Evolutionary conservation across 2,888 invertebrate genomes (phyloP).

Genomic region (Stenodema calcarata): DNA sequence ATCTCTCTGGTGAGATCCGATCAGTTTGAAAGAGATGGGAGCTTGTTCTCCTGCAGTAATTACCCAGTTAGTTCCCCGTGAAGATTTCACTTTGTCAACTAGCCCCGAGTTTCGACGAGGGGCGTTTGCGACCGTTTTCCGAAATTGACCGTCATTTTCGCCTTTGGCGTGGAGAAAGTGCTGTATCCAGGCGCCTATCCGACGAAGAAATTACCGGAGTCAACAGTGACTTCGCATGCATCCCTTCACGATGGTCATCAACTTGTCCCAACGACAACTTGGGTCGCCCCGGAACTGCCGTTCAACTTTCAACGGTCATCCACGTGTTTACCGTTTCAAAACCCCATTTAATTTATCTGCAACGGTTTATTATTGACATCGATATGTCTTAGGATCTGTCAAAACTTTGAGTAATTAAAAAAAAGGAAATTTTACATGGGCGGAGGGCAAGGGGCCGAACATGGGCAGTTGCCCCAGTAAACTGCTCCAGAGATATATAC

Average conservation of each 20-base stretch:
- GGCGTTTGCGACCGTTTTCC: not conserved
- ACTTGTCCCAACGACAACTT: not conserved
- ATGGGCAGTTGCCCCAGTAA: too few species aligned
- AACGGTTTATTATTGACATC: too few species aligned
- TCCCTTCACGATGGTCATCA: not conserved
- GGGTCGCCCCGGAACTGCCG: not conserved
- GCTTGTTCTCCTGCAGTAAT: not conserved
- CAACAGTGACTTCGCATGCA: not conserved
- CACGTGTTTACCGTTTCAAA: not conserved
- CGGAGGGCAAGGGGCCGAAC: too few species aligned
- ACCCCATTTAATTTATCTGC: not conserved
- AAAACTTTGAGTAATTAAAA: too few species aligned
- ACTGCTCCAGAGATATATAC: too few species aligned
- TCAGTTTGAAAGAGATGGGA: not conserved
- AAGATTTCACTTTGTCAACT: slow-evolving; percentile 17
- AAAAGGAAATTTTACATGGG: too few species aligned
- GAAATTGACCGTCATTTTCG: not conserved
- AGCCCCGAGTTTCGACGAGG: not conserved
- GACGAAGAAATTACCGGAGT: not conserved
- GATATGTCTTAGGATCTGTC: too few species aligned
- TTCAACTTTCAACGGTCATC: not conserved
- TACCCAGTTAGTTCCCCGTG: not conserved
- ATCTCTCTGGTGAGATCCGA: not conserved
- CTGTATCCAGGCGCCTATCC: not conserved
- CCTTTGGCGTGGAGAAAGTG: not conserved